Evolutionary conservation across 2,113 vertebrate species (phyloP), one percentile per base, ranked within the genome.

Genomic region (Zosterops lateralis): DNA sequence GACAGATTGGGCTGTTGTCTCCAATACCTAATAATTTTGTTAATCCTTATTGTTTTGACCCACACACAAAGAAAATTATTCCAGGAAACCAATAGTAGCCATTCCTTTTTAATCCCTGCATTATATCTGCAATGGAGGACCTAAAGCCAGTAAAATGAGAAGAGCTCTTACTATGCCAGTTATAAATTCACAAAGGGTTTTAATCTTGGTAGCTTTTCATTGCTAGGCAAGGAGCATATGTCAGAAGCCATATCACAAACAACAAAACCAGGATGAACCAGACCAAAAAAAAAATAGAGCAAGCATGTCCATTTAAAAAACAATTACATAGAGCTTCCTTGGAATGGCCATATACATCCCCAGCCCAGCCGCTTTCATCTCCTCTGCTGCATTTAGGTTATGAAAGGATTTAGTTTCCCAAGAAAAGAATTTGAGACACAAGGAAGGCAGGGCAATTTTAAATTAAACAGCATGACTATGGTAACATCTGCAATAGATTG

Each of bases 241-340:
- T 71, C 82, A 90, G 91, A 94, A 91, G 82, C 65, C 75, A 92
- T 90, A 95, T 22, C 81, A 91, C 82, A 90, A 83, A 70, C 75
- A 82, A 86, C 44, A 93, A 92, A 95, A 81, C 40, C 64, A 50
- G 91, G 78, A 77, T 62, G 72, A 94, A 80, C 42, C 64, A 88
- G 83, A n/a, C 51, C 4, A 34, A 57, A 72, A 57, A 58, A 61
- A 28, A 86, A 57, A 67, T 8, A 83, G 51, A 91, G 78, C 74
- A 87, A 91, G 78, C 50, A 85, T 89, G 85, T 94, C 93, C 94
- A 88, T 95, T 96, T 92, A 90, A 97, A 94, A 97, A 92, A 92
- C 90, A 92, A 95, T 93, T 94, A 95, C 82, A 88, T 4, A 61
- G 80, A 95, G 67, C 93, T 95, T 51, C 77, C 87, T 92, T 92